Evolutionary conservation across 2,113 vertebrate species (phyloP).

Genomic region (Triplophysa dalaica): DNA sequence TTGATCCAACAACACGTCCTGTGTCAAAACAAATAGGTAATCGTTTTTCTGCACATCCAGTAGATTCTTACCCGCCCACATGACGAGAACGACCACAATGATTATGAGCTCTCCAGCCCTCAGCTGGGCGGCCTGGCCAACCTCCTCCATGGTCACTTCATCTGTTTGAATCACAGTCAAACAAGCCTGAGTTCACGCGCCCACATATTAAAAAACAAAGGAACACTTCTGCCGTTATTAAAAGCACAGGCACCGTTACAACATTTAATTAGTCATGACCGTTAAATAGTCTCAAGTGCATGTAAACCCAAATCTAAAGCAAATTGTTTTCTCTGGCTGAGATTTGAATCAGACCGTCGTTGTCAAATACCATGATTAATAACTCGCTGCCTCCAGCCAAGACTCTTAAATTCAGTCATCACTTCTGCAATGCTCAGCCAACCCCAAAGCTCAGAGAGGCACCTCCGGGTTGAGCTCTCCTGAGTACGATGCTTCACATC

Average conservation of each 20-base stretch:
- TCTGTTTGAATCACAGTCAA: slow-evolving; percentile 67
- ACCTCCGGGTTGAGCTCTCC: background rate
- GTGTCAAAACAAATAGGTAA: no score
- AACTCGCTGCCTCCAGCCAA: slow-evolving; percentile 8
- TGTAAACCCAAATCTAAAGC: background rate
- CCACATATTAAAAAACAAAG: slow-evolving; percentile 33
- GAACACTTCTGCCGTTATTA: slow-evolving; percentile 41
- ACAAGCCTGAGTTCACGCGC: slow-evolving; percentile 18
- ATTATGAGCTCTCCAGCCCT: slow-evolving; percentile 92
- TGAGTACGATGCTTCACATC: background rate
- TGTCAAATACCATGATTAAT: background rate
- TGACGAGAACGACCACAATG: slow-evolving; percentile 93
- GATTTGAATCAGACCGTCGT: background rate
- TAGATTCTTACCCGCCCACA: slow-evolving; percentile 88
- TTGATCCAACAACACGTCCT: no score
- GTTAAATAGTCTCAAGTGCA: slow-evolving; percentile 14
- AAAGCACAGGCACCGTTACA: background rate
- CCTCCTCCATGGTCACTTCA: slow-evolving; percentile 90
- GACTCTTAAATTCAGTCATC: background rate
- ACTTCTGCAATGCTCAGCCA: background rate
- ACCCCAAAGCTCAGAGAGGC: background rate
- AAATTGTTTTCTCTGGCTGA: background rate
- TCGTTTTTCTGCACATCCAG: background rate
- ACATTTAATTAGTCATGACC: slow-evolving; percentile 6
- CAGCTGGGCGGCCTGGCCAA: slow-evolving; percentile 83